Conservation (phyloP, 2,113 vertebrate genomes). For the Gymnogyps californianus region DNA sequence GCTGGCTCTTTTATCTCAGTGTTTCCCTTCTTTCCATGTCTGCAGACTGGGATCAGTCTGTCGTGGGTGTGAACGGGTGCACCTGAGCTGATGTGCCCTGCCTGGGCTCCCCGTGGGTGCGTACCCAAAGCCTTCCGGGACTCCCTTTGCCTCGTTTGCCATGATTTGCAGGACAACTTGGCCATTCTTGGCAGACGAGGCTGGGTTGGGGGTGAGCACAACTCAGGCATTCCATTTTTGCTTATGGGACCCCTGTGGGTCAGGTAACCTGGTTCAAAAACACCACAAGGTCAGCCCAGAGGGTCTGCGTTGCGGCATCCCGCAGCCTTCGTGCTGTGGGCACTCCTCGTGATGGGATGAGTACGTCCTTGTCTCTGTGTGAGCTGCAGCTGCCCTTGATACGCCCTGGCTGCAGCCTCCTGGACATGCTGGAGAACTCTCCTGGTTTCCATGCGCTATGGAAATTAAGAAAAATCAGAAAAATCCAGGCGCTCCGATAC, state of each 20-base stretch:
- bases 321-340: accelerated
- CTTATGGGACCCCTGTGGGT: neutral
- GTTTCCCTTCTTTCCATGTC: neutral
- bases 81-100: neutral
- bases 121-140: neutral
- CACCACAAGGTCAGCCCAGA: accelerated
- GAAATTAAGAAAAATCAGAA: neutral
- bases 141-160: neutral
- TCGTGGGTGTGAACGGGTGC: neutral
- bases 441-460: neutral
- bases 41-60: neutral
- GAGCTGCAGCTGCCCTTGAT: neutral
- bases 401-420: neutral
- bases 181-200: neutral
- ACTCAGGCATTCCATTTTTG: neutral
- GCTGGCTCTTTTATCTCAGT: neutral
- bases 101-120: neutral
- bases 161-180: neutral
- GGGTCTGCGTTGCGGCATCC: neutral
- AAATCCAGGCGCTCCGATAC: neutral
- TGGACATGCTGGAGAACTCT: neutral
- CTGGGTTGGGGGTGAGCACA: neutral
- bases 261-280: neutral
- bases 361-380: accelerated
- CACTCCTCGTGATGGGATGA: neutral